Conservation (phyloP, 1,140 invertebrate species). For the Drosophila sproati region DNA sequence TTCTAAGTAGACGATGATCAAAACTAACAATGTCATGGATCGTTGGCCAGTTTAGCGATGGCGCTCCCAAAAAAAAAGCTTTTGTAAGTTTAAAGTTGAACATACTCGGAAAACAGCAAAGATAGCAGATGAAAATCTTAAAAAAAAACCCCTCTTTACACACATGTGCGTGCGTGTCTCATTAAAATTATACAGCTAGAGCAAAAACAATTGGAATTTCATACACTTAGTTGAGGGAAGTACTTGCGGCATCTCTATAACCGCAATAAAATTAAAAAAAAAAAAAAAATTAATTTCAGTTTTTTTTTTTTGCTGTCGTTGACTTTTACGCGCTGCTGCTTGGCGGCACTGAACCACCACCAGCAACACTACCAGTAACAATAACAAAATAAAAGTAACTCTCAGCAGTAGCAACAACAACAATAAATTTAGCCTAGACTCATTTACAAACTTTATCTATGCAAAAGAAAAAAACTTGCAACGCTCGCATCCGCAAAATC, state of each 20-base stretch:
- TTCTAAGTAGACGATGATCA: slow-evolving; percentile 1
- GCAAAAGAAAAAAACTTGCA: slow-evolving; percentile 53
- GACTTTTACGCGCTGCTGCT: slow-evolving; percentile 77
- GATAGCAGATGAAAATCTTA: neutral
- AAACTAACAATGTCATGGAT: slow-evolving; percentile 55
- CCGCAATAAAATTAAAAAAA: slow-evolving; percentile 71
- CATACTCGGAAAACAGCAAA: slow-evolving; percentile 38
- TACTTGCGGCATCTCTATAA: slow-evolving; percentile 42
- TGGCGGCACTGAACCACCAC: slow-evolving; percentile 56
- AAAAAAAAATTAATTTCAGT: slow-evolving; percentile 64
- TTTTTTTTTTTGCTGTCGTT: slow-evolving; percentile 70
- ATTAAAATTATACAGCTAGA: slow-evolving; percentile 68
- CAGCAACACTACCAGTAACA: slow-evolving; percentile 28
- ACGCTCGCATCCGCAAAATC: slow-evolving; percentile 48
- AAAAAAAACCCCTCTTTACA: neutral
- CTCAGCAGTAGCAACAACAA: slow-evolving; percentile 20
- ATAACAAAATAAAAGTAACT: neutral
- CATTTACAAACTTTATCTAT: slow-evolving; percentile 64
- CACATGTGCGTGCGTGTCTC: slow-evolving; percentile 57
- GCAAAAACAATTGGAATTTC: slow-evolving; percentile 1
- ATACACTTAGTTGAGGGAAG: slow-evolving; percentile 22
- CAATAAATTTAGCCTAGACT: slow-evolving; percentile 47
- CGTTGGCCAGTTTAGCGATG: slow-evolving; percentile 32
- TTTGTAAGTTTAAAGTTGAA: slow-evolving; percentile 68
- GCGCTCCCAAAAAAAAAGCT: slow-evolving; percentile 24